Conservation (phyloP, 2,888 invertebrate genomes). For the Synanthedon vespiformis region DNA sequence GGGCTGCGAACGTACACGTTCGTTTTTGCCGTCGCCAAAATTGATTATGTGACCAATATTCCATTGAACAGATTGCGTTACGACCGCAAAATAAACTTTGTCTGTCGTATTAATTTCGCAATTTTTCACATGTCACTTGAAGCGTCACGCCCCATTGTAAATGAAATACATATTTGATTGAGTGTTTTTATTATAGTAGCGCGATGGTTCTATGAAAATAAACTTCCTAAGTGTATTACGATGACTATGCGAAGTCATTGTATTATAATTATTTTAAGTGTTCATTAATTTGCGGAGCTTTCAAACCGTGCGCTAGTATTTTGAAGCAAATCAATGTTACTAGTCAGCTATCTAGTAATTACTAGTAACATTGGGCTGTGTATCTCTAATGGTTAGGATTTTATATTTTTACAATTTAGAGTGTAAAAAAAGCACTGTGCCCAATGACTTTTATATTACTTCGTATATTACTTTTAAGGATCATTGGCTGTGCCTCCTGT, state of each 20-base stretch:
- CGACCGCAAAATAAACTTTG: conserved; percentile 9
- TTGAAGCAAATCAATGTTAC: no score
- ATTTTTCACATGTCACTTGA: conserved; percentile 19
- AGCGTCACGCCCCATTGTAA: conserved; percentile 12
- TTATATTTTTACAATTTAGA: no score
- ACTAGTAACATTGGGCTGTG: no score
- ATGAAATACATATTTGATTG: conserved; percentile 6
- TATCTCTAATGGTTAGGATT: no score
- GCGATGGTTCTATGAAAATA: conserved; percentile 8
- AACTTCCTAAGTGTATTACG: conserved; percentile 10
- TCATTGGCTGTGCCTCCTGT: no score
- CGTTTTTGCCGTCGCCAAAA: conserved; percentile 11
- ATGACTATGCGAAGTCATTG: conserved; percentile 28
- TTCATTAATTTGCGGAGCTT: conserved; percentile 32
- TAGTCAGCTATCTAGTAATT: no score
- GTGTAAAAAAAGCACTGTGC: no score
- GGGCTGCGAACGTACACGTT: conserved; percentile 12
- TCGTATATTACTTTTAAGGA: no score
- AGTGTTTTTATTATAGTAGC: conserved; percentile 16
- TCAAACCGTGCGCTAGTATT: conserved; percentile 17
- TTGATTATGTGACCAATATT: conserved; percentile 1
- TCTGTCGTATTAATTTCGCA: conserved; percentile 12
- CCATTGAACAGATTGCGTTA: conserved; percentile 1
- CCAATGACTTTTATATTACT: no score
- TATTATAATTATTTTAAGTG: conserved; percentile 33